These are phyloP conservation scores for Dendrocincla tyrannina DNA, from an alignment of 2,797 vertebrate species.

Conservation along the genomic window DNA sequence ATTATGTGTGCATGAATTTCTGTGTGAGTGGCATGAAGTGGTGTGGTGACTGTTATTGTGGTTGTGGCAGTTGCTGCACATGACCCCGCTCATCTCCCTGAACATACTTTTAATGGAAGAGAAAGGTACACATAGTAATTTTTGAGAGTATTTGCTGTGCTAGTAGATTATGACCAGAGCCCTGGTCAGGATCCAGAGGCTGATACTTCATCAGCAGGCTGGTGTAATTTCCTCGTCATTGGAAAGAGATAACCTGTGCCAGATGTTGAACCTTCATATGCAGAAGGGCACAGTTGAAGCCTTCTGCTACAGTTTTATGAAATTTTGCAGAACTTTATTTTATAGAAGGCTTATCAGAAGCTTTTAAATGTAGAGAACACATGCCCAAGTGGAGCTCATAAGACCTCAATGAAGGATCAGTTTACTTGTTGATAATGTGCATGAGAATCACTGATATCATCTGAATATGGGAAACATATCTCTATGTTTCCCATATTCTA, in stretches of 20 bases:
- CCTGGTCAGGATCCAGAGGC: neutral
- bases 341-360: neutral
- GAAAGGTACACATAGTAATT: neutral
- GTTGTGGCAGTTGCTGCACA: neutral
- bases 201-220: neutral
- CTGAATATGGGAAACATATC: neutral
- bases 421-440: neutral
- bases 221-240: neutral
- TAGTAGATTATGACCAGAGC: neutral
- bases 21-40: neutral
- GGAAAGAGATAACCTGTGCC: neutral
- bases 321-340: neutral
- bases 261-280: neutral
- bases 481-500: too few relatives aligned
- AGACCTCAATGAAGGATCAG: neutral
- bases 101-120: neutral
- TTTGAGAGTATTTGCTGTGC: neutral
- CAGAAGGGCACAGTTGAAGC: neutral
- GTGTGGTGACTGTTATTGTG: neutral
- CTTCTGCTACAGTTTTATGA: neutral
- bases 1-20: neutral
- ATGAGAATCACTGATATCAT: neutral
- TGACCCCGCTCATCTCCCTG: neutral
- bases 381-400: neutral
- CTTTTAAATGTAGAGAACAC: neutral